Evolutionary conservation across 2,113 vertebrate species (phyloP).

Genomic region (Cyanoderma ruficeps): DNA sequence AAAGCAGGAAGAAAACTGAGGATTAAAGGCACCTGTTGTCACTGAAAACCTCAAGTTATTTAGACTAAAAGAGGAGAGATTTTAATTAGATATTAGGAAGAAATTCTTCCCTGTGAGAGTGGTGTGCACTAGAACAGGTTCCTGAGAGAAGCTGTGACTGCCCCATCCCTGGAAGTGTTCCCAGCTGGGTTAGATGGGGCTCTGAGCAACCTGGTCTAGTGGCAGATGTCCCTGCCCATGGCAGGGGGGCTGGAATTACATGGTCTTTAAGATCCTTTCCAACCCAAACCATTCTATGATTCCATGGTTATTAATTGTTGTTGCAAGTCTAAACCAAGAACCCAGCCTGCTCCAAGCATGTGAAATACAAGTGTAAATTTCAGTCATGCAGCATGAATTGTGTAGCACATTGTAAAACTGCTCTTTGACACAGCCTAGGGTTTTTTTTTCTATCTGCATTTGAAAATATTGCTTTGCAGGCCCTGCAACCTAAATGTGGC

Average conservation of each 20-base stretch:
- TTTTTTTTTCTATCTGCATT: too few relatives aligned
- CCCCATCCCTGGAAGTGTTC: not conserved
- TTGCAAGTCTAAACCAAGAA: not conserved
- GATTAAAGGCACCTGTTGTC: accelerated
- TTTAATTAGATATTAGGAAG: not conserved
- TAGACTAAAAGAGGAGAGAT: not conserved
- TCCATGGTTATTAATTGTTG: accelerated
- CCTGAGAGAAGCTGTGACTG: not conserved
- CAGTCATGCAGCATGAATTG: not conserved
- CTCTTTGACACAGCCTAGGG: not conserved
- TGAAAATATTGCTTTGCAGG: not conserved
- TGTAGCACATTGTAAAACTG: not conserved
- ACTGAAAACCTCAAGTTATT: not conserved
- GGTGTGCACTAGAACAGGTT: not conserved
- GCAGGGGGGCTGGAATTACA: not conserved
- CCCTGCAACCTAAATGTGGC: not conserved
- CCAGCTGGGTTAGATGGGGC: not conserved
- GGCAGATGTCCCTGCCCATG: not conserved
- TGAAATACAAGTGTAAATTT: not conserved
- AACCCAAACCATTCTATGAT: not conserved
- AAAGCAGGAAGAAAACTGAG: not conserved
- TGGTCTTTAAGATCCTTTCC: not conserved
- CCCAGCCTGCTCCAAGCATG: not conserved
- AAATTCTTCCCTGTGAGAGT: not conserved
- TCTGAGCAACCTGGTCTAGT: not conserved